Percentiles rank a stretch among this genome's conserved stretches.
Conservation (phyloP, 2,888 invertebrate genomes). For the Harpalus rufipes region DNA sequence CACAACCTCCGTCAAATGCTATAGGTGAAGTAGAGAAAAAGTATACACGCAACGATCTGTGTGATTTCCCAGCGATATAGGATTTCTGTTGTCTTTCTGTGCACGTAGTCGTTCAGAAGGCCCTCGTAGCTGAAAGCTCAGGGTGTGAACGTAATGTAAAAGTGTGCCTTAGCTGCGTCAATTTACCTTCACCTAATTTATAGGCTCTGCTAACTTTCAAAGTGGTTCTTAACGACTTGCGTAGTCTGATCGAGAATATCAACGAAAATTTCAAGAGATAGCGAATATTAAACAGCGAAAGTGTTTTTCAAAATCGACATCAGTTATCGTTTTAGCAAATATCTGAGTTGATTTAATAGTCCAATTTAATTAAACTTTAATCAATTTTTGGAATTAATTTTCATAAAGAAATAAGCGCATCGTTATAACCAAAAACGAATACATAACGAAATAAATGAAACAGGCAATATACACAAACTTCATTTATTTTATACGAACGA, state of each 20-base stretch:
- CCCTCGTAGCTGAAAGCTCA: background rate
- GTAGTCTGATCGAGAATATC: slow-evolving; percentile 23
- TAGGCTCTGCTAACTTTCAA: slow-evolving; percentile 25
- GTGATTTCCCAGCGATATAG: slow-evolving; percentile 15
- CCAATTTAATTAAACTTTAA: background rate
- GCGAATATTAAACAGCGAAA: slow-evolving; percentile 30
- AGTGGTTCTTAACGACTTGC: slow-evolving; percentile 40
- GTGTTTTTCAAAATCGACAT: background rate
- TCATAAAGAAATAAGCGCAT: background rate
- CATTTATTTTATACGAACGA: no score
- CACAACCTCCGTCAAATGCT: slow-evolving; percentile 10
- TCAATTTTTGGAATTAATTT: background rate
- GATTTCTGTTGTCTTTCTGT: slow-evolving; percentile 28
- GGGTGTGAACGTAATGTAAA: background rate
- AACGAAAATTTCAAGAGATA: slow-evolving; percentile 23
- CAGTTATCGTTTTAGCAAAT: background rate
- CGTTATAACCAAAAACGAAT: background rate
- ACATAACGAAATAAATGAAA: background rate
- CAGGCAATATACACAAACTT: no score
- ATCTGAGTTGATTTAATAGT: background rate
- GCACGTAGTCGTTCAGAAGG: slow-evolving; percentile 17
- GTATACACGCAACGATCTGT: slow-evolving; percentile 20
- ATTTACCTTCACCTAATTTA: slow-evolving; percentile 37
- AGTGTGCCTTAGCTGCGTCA: slow-evolving; percentile 13
- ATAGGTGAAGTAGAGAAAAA: slow-evolving; percentile 11